Base-by-base conservation (phyloP, 1,140 invertebrate genomes). In the Theocolax elegans region DNA sequence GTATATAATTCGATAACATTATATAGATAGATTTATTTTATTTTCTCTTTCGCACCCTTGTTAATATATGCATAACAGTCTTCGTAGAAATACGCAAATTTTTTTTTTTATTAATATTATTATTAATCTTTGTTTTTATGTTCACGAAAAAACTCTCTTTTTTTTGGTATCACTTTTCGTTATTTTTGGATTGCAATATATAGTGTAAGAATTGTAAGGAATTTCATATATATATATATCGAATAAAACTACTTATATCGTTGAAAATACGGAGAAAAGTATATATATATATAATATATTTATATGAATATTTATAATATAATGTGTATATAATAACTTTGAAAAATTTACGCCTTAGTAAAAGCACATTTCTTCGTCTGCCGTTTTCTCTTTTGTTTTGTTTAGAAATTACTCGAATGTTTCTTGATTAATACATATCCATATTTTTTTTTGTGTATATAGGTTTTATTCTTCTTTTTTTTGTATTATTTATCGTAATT, bases 1-100 rank as follows among this genome's bases (percentile, higher is more conserved):
- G 53, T 71, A 59, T 71, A 59, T 65, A 58, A 65, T 58, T 56
- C 49, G 27, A 49, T 71, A 71, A 71, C 69, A 66, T 71, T 71
- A 71, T 60, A 44, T 64, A 65, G 53, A 71, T 66, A 71, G 25
- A 71, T 71, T 66, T n/a, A n/a, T n/a, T n/a, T n/a, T n/a, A n/a
- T n/a, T n/a, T n/a, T n/a, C n/a, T n/a, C n/a, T n/a, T n/a, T n/a
- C n/a, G n/a, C n/a, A n/a, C n/a, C n/a, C n/a, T n/a, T 71, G 42
- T 60, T 66, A 21, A 71, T 65, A 66, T 48, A 71, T 60, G 29
- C 62, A n/a, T n/a, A 71, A 62, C 68, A 65, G 62, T 71, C 68
- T 71, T 71, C 17, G 65, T 71, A 65, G 53, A 71, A 51, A 51
- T 71, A 71, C 58, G 29, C 17, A 49, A 64, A 59, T 49, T 59